phyloP scores from a whole-genome alignment of 2,888 invertebrate species.

The Ferdinandea cuprea region DNA sequence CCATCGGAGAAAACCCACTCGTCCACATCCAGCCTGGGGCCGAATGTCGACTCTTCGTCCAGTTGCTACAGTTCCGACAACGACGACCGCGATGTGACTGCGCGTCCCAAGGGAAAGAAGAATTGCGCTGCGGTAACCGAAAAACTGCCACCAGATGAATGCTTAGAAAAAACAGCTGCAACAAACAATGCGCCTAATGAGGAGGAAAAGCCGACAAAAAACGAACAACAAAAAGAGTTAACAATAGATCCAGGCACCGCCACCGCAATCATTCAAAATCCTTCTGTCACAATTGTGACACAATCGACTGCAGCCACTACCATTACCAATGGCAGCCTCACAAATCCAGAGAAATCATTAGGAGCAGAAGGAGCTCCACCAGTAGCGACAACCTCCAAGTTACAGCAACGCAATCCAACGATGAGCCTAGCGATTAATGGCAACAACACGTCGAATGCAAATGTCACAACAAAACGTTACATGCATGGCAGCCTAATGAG shows the following conservation, averaged over 20 bases:
- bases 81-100: constrained; percentile 77
- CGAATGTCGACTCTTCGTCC: constrained; percentile 87
- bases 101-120: constrained; percentile 53
- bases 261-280: constrained; percentile 62
- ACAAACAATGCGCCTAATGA: constrained; percentile 62
- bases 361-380: constrained; percentile 20
- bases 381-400: constrained; percentile 32
- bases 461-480: constrained; percentile 79
- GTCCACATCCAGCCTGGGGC: constrained; percentile 88
- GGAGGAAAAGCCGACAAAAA: constrained; percentile 32
- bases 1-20: constrained; percentile 76
- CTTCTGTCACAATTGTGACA: constrained; percentile 59
- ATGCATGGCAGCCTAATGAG: constrained; percentile 81
- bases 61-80: constrained; percentile 85
- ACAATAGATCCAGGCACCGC: constrained; percentile 45
- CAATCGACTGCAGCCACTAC: constrained; percentile 62
- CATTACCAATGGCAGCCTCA: constrained; percentile 44
- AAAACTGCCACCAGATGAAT: constrained; percentile 17
- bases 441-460: constrained; percentile 75
- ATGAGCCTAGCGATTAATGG: constrained; percentile 71
- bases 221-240: constrained; percentile 26
- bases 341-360: constrained; percentile 60
- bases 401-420: constrained; percentile 56
- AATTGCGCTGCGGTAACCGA: constrained; percentile 16
- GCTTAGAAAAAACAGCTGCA: constrained; percentile 31